These are phyloP conservation scores for Bombus sylvicola DNA, from an alignment of 1,140 invertebrate genomes.

Conservation along the genomic window DNA sequence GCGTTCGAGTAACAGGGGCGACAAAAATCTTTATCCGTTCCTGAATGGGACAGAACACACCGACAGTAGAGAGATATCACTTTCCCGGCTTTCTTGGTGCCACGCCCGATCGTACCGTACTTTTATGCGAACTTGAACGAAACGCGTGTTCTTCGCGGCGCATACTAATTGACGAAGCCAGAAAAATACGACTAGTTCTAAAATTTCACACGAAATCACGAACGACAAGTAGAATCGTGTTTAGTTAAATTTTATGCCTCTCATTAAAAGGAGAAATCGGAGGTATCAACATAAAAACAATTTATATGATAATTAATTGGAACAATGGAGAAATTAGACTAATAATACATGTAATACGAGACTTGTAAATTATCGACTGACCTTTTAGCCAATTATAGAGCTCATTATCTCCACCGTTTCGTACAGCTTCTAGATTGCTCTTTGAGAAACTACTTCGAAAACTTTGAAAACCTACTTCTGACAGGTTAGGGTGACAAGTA, in stretches of 20 bases:
- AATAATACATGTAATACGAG: background rate
- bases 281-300: background rate
- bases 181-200: background rate
- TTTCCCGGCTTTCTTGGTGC: constrained; percentile 64
- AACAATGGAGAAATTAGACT: background rate
- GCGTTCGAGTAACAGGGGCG: background rate
- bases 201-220: background rate
- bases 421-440: too few relatives aligned
- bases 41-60: constrained; percentile 48
- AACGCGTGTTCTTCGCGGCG: constrained; percentile 17
- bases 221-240: background rate
- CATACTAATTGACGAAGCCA: constrained; percentile 10
- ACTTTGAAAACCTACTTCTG: too few relatives aligned
- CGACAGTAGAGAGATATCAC: constrained; percentile 57
- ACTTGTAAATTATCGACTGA: too few relatives aligned
- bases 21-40: constrained; percentile 27
- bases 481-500: too few relatives aligned
- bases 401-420: too few relatives aligned
- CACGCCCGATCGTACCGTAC: constrained; percentile 48
- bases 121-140: constrained; percentile 52
- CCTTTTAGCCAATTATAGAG: too few relatives aligned
- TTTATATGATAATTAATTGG: background rate
- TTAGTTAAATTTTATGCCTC: background rate
- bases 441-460: too few relatives aligned
- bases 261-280: background rate